Base-by-base conservation (phyloP, 2,113 vertebrate species). In the Urocolius indicus region DNA sequence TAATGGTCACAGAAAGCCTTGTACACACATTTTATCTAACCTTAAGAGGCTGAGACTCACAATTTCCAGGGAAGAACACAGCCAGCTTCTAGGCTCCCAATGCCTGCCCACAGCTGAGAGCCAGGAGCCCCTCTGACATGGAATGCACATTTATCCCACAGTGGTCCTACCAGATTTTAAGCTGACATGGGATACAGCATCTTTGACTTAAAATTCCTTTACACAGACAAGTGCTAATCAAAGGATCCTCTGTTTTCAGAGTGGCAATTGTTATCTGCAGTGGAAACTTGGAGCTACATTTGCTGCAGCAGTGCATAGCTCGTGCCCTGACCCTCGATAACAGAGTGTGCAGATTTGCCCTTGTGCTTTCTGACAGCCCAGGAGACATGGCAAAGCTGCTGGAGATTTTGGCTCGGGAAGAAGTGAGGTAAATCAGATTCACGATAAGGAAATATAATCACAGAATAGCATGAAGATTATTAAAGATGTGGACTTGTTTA, bases 181-280 rank as follows among this genome's bases (percentile, higher is more conserved):
- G 54, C 21, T 51, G 36, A 57, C 62, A 43, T 1, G 51, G 63
- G 69, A n/a, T 36, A 17, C 15, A 59, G 5, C 11, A 13, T 22
- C 49, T 46, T 27, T 61, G 67, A 72, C 41, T 68, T 63, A 26
- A 5, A 23, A 38, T 59, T 51, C 54, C 30, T 78, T 58, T 66
- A 32, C 8, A 14, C 8, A 29, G 24, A 11, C 6, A 55, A 43
- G 5, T 10, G 21, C 24, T 77, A 55, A 78, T 48, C 20, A 54
- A 58, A 83, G 82, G 72, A 10, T 46, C 16, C 24, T 52, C 54
- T 57, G 36, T 55, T 96, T 97, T 63, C 76, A 99, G 99, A 97
- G 99, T 99, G n/a, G 98, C 98, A 14, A 96, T 99, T 24, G 97
- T 98, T 90, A 96, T 99, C 79, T 98, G 98, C 97, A 99, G 98